Conservation (phyloP, 1,140 invertebrate species). For the Oscheius sp. region DNA sequence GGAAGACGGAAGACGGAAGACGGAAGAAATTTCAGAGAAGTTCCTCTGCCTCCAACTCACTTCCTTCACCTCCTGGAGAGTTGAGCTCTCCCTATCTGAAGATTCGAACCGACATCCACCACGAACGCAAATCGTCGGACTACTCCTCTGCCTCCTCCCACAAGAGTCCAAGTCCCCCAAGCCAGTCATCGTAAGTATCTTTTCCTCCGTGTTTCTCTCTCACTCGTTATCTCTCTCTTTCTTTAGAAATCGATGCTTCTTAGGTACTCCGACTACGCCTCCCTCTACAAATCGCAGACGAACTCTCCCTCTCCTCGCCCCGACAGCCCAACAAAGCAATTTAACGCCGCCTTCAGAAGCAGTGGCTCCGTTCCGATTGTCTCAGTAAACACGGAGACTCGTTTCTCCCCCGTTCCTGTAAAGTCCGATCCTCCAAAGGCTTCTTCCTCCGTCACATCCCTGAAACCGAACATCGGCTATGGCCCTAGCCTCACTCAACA, state of each 20-base stretch:
- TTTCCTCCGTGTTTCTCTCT: too few species aligned
- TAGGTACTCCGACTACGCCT: conserved; percentile 2
- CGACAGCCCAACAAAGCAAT: conserved; percentile 1
- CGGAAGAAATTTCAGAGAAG: conserved; percentile 1
- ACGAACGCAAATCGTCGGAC: conserved; percentile 7
- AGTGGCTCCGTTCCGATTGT: neutral
- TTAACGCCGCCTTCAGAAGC: neutral
- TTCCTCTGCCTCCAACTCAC: neutral
- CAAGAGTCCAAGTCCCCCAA: conserved; percentile 5
- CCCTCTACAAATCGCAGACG: conserved; percentile 1
- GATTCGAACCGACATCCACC: neutral
- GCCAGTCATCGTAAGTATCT: neutral
- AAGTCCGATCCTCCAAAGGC: neutral
- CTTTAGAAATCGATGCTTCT: neutral
- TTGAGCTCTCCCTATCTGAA: neutral
- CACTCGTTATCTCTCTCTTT: too few species aligned
- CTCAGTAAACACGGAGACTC: neutral
- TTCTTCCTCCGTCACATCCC: neutral
- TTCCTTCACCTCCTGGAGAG: neutral
- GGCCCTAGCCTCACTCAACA: neutral
- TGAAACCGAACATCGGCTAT: neutral
- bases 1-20: too few species aligned
- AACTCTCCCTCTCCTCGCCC: neutral
- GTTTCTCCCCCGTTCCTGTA: neutral
- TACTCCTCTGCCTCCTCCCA: conserved; percentile 18